Evolutionary conservation across 2,888 invertebrate species (phyloP).

Genomic region (Cephonodes hylas): DNA sequence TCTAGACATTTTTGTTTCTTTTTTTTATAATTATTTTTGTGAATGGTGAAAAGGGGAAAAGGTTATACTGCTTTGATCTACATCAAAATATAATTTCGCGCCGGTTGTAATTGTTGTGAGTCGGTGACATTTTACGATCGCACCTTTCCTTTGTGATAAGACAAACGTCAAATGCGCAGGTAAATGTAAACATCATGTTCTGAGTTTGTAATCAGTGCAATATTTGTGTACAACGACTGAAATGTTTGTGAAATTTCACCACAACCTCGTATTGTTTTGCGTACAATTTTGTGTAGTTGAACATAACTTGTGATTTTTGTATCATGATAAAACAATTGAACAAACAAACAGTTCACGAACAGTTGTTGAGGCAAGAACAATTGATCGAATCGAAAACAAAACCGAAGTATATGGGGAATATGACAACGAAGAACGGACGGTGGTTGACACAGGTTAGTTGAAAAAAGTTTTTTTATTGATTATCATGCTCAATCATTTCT

Average conservation of each 20-base stretch:
- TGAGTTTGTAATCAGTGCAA: not conserved
- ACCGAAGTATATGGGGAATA: conserved; percentile 45
- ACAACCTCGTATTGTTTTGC: not conserved
- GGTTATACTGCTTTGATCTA: not conserved
- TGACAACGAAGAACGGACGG: conserved; percentile 59
- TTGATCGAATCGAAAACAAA: conserved; percentile 48
- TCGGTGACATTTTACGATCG: conserved; percentile 25
- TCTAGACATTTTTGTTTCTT: not conserved
- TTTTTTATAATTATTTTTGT: not conserved
- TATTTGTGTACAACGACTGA: conserved; percentile 12
- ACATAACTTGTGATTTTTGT: conserved; percentile 17
- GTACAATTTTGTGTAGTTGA: not conserved
- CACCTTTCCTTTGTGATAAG: conserved; percentile 20
- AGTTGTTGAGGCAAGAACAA: conserved; percentile 57
- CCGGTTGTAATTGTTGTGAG: not conserved
- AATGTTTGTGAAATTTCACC: conserved; percentile 22
- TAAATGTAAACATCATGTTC: not conserved
- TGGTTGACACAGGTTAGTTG: conserved; percentile 60
- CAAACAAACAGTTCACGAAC: conserved; percentile 61
- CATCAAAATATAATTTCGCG: conserved; percentile 1
- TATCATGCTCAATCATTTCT: too few relatives aligned
- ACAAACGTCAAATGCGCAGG: not conserved
- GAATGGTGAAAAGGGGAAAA: not conserved
- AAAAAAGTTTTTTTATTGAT: not conserved
- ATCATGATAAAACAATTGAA: conserved; percentile 65